Conservation (phyloP, 2,888 invertebrate species). For the Stenolophus ochropezus region DNA sequence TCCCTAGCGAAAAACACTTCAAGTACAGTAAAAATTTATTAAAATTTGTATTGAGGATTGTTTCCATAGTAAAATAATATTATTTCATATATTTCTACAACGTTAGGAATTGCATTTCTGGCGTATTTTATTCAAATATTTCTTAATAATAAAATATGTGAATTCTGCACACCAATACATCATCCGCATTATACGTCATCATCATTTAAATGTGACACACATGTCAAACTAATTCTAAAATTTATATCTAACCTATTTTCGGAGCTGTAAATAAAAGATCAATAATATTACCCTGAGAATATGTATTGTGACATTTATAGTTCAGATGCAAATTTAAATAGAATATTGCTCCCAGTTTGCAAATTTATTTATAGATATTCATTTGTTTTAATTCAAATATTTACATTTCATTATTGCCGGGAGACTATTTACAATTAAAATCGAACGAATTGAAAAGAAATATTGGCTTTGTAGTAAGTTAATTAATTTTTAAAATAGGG, state of each 20-base stretch:
- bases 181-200: conserved; percentile 9
- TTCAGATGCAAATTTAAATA: neutral
- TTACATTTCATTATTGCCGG: neutral
- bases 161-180: neutral
- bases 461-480: no score
- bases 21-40: no score
- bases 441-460: no score
- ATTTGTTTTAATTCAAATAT: neutral
- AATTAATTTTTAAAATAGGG: no score
- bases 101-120: no score
- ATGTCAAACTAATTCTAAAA: conserved; percentile 19
- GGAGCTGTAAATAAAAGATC: conserved; percentile 25
- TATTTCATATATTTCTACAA: no score
- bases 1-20: no score
- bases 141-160: neutral
- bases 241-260: conserved; percentile 29
- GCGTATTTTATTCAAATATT: conserved; percentile 1
- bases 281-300: neutral
- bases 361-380: neutral
- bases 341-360: neutral
- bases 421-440: neutral
- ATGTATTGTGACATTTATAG: neutral
- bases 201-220: conserved; percentile 11
- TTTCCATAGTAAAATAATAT: no score
- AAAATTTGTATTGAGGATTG: no score